phyloP scores from a whole-genome alignment of 92 coral and sea anemone genomes.

The Meandrina meandrites region DNA sequence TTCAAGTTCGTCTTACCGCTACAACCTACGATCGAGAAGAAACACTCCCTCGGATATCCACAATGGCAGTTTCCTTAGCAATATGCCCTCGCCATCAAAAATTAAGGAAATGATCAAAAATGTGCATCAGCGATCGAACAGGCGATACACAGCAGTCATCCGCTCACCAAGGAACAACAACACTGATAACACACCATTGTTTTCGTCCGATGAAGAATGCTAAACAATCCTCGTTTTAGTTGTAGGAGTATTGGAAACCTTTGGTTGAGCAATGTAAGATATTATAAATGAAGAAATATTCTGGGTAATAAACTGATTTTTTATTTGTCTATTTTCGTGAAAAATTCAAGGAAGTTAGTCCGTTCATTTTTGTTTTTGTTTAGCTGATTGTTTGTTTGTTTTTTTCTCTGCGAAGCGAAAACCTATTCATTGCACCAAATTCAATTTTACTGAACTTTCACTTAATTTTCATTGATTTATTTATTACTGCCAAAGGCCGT shows the following conservation, averaged over 20 bases:
- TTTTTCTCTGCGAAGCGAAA: background rate
- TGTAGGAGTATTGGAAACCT: too few relatives aligned
- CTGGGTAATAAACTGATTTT: too few relatives aligned
- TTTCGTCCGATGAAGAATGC: conserved; percentile 91
- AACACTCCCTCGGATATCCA: conserved; percentile 59
- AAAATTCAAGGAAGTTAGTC: background rate
- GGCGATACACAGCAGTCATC: conserved; percentile 57
- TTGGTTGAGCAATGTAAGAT: too few relatives aligned
- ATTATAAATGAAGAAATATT: background rate
- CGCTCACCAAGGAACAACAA: conserved; percentile 27
- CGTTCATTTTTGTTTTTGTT: background rate
- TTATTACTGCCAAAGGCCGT: background rate
- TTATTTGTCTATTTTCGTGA: background rate
- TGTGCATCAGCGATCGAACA: conserved; percentile 61
- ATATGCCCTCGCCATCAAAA: conserved; percentile 85
- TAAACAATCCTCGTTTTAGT: background rate
- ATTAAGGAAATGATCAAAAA: conserved; percentile 70
- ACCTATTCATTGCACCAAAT: background rate
- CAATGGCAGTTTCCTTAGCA: conserved; percentile 59
- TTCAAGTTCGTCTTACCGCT: conserved; percentile 59
- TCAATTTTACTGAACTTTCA: background rate
- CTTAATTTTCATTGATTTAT: background rate
- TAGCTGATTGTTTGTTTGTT: background rate
- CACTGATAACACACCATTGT: conserved; percentile 32
- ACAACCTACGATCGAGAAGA: conserved; percentile 85